Base-by-base conservation (phyloP, 2,888 invertebrate species). In the Trachelus tabidus region DNA sequence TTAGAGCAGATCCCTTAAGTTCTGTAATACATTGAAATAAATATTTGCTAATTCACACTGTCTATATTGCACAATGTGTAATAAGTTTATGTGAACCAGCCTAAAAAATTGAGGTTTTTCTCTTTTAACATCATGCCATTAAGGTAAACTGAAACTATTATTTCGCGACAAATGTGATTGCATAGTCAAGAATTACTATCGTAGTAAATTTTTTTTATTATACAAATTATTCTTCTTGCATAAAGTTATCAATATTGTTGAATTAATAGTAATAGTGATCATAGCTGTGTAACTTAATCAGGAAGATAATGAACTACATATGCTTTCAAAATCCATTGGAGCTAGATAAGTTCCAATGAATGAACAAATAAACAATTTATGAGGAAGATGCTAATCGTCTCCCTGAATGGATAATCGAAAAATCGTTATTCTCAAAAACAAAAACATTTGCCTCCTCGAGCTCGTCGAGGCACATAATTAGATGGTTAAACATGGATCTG, bases 1-100 rank as follows among this genome's bases (percentile, higher is more conserved):
- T 97, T 84, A 94, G 96, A 91, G 97, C 97, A 76, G 97, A 97
- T 92, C 97, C 97, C 0, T 92, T 97, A 82, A 96, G 95, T 87
- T 94, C 97, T 77, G 96, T 97, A 85, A 94, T 95, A 82, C 97
- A 97, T 92, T 97, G 90, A 92, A 76, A 80, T 81, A 77, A 78
- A 77, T 76, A 68, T 33, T 78, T 76, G 68, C 76, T 69, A 73
- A 79, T 80, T 35, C 31, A 69, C 40, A 35, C 75, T 33, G 68
- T 56, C 9, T 56, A 23, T 56, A 56, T 23, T 56, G 56, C 23
- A 56, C 56, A 15, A 56, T 56, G 56, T 56, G 15, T 71, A 31
- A 71, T 71, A 34, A 34, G 34, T 30, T 71, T 12, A 11, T 34
- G 34, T 71, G 34, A 31, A 34, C 30, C 34, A 31, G 23, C 34